Evolutionary conservation across 2,888 invertebrate genomes (phyloP).

Genomic region (Hypena proboscidalis): DNA sequence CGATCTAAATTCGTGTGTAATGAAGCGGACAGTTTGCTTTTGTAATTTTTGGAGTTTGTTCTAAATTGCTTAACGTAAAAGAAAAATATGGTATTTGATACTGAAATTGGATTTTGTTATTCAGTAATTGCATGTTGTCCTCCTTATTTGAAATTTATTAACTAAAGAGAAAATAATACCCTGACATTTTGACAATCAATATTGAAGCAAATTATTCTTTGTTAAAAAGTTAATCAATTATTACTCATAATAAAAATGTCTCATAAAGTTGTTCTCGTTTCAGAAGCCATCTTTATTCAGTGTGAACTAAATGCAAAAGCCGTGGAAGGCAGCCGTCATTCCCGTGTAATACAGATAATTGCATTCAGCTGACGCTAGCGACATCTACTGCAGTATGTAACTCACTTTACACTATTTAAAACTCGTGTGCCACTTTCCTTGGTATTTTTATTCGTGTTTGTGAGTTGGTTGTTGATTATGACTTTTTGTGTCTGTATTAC

Average conservation of each 20-base stretch:
- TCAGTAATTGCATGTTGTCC: neutral
- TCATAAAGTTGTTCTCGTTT: neutral
- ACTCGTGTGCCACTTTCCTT: slow-evolving; percentile 34
- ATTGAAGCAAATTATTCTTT: no score
- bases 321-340: slow-evolving; percentile 57
- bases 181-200: no score
- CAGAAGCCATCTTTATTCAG: slow-evolving; percentile 21
- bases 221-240: no score
- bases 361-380: slow-evolving; percentile 61
- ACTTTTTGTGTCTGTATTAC: no score
- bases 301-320: slow-evolving; percentile 26
- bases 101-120: slow-evolving; percentile 11
- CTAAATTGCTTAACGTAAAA: neutral
- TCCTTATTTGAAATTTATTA: no score
- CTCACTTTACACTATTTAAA: slow-evolving; percentile 64
- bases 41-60: slow-evolving; percentile 17
- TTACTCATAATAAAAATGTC: no score
- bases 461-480: no score
- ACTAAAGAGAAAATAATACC: no score
- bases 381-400: slow-evolving; percentile 57
- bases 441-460: neutral
- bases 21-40: slow-evolving; percentile 26
- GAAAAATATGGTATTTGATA: slow-evolving; percentile 10
- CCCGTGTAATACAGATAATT: slow-evolving; percentile 65
- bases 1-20: slow-evolving; percentile 39